Conservation (phyloP, 2,113 vertebrate species). For the Ibidorhyncha struthersii region DNA sequence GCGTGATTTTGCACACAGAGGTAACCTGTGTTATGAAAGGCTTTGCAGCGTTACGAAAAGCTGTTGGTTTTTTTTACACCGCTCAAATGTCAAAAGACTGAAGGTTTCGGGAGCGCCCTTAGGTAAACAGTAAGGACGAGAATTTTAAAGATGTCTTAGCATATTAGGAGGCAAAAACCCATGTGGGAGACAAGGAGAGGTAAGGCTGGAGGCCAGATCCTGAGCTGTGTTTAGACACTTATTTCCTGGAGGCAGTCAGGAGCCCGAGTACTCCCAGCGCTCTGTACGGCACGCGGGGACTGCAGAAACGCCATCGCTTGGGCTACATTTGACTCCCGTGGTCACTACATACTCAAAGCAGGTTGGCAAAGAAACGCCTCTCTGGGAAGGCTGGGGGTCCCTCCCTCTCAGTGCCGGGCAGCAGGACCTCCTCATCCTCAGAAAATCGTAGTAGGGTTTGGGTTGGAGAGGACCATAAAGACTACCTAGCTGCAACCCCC, state of each 20-base stretch:
- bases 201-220: background rate
- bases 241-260: background rate
- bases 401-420: background rate
- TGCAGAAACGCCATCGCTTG: background rate
- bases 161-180: background rate
- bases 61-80: background rate
- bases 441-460: background rate
- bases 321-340: accelerated
- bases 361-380: background rate
- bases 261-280: background rate
- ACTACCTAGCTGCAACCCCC: background rate
- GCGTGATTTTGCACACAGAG: background rate
- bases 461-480: background rate
- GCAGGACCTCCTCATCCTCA: background rate
- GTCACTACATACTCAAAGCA: background rate
- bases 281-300: accelerated
- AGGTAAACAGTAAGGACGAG: background rate
- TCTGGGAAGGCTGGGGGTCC: background rate
- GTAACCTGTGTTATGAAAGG: background rate
- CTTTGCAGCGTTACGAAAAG: background rate
- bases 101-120: background rate
- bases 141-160: background rate
- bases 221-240: background rate
- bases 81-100: background rate
- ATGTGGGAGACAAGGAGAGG: background rate